phyloP scores from a whole-genome alignment of 2,113 vertebrate species.

The Protobothrops mucrosquamatus region DNA sequence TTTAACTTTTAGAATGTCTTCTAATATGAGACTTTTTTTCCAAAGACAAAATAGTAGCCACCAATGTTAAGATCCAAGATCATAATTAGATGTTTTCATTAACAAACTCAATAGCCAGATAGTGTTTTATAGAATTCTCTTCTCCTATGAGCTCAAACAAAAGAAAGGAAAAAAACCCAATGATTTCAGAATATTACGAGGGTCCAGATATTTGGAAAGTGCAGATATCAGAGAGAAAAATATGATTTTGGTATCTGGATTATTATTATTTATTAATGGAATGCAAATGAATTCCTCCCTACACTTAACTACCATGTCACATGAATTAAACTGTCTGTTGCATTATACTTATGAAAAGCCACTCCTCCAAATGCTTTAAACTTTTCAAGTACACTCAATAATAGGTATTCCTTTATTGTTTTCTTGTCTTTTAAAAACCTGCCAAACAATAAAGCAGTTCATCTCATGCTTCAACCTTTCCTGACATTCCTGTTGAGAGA shows the following conservation, averaged over 20 bases:
- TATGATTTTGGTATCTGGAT: background rate
- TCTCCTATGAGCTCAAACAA: background rate
- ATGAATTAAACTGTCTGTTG: background rate
- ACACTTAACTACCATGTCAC: background rate
- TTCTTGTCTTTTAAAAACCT: background rate
- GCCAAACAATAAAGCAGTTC: background rate
- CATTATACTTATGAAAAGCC: background rate
- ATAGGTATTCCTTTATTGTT: background rate
- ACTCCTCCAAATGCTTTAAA: background rate
- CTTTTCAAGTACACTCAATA: background rate
- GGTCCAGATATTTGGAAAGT: background rate
- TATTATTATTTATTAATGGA: background rate
- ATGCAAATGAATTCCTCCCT: background rate
- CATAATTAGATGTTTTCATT: conserved; percentile 14
- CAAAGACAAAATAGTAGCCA: background rate
- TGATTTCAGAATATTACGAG: background rate
- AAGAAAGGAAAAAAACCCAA: background rate
- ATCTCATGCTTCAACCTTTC: background rate
- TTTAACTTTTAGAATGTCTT: background rate
- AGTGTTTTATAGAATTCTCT: background rate
- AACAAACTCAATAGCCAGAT: background rate
- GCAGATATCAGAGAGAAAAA: background rate
- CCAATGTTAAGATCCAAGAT: conserved; percentile 18
- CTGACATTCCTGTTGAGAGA: background rate
- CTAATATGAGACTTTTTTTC: background rate